Conservation (phyloP, 2,888 invertebrate species). For the Cryptophagus acutangulus region DNA sequence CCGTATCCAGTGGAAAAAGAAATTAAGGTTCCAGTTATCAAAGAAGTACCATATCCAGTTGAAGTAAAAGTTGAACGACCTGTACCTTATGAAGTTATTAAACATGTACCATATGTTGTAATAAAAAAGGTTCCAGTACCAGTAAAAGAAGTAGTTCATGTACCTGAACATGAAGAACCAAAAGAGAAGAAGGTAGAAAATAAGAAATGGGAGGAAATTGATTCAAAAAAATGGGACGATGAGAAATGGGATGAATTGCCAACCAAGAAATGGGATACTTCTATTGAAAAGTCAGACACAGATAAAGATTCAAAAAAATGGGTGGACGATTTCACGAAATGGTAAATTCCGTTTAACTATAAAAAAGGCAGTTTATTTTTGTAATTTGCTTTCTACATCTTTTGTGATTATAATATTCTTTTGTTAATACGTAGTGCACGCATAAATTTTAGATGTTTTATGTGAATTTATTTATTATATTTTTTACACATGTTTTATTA, state of each 20-base stretch:
- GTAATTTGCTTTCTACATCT: no score
- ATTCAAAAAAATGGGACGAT: conserved; percentile 6
- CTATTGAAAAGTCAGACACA: no score
- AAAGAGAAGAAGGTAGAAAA: conserved; percentile 4
- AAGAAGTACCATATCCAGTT: conserved; percentile 65
- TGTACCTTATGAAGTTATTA: conserved; percentile 60
- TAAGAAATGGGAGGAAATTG: conserved; percentile 13
- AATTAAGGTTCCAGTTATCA: conserved; percentile 61
- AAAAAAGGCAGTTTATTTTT: no score
- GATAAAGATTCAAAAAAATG: no score
- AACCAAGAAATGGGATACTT: no score
- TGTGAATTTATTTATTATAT: no score
- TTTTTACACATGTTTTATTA: no score
- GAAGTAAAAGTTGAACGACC: conserved; percentile 63
- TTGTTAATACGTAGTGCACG: no score
- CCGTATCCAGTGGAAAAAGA: conserved; percentile 62
- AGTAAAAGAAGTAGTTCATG: conserved; percentile 20
- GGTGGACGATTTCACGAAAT: no score
- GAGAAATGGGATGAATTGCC: conserved; percentile 8
- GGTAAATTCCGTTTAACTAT: no score
- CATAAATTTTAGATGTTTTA: no score
- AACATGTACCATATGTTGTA: conserved; percentile 56
- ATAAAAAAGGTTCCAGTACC: conserved; percentile 22
- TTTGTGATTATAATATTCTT: no score
- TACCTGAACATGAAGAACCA: conserved; percentile 15